Evolutionary conservation across 1,140 invertebrate genomes (phyloP), one percentile per base, ranked within the genome.

Genomic region (Drosophila paulistorum): DNA sequence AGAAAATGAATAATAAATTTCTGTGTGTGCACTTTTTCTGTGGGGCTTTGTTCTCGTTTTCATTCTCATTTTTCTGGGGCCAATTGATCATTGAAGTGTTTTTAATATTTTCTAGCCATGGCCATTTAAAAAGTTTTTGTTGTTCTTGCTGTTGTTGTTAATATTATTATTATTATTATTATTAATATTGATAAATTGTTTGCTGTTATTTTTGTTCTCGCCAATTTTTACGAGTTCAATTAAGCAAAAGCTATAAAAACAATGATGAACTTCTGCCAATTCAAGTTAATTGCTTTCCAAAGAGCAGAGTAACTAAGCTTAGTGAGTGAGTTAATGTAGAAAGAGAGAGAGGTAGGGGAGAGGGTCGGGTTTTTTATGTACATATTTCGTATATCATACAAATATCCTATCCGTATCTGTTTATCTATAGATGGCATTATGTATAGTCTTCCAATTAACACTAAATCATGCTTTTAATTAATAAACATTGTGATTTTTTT

Each of bases 201-300:
- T 51, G 20, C 17, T 20, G 14, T 17, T 51, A 9, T 20, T 51
- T 51, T 23, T 51, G 17, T 7, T 20, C 65, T 59, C 61, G 60
- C 77, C 71, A 62, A 82, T 77, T 83, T 30, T 82, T 71, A 79
- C 71, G 76, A 71, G 79, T 89, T 79, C 83, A 83, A 83, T 87
- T 87, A 89, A 89, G 76, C 79, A 87, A 84, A 87, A 87, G 79
- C 83, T 83, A 89, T 89, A 71, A 83, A 83, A 87, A 83, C 68
- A 73, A 61, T 76, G 73, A 79, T 89, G 79, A 68, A 89, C 83
- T 89, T 77, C 72, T 78, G 48, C 70, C 76, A 71, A 86, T 87
- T 87, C 74, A 72, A 79, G 70, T 87, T 89, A 71, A 83, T 87
- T 83, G 79, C 83, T 69, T 72, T 69, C 60, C 57, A 51, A 62